Evolutionary conservation across 2,888 invertebrate genomes (phyloP).

Genomic region (Volucella inanis): DNA sequence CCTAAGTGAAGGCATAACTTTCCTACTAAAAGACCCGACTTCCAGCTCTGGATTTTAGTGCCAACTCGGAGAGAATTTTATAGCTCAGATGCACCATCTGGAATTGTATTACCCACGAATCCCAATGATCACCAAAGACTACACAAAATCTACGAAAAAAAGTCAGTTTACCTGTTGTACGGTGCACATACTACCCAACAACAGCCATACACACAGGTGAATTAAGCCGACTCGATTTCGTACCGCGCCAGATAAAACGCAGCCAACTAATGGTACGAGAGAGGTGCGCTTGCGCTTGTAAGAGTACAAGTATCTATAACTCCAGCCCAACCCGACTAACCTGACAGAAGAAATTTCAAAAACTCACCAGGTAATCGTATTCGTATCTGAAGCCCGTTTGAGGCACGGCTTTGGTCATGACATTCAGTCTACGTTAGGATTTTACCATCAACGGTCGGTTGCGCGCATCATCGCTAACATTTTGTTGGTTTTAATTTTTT

Average conservation of each 20-base stretch:
- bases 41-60: background rate
- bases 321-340: constrained; percentile 10
- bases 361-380: constrained; percentile 8
- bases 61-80: background rate
- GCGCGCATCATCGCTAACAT: constrained; percentile 32
- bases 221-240: constrained; percentile 6
- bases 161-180: constrained; percentile 36
- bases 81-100: constrained; percentile 11
- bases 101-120: background rate
- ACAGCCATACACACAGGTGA: constrained; percentile 25
- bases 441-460: constrained; percentile 67
- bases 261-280: background rate
- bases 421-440: constrained; percentile 72
- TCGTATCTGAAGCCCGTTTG: constrained; percentile 42
- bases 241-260: constrained; percentile 20
- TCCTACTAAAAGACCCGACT: background rate
- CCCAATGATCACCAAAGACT: background rate
- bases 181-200: no score
- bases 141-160: background rate
- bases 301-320: background rate
- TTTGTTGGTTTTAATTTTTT: background rate
- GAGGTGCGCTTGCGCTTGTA: constrained; percentile 5
- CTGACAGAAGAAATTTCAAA: constrained; percentile 24
- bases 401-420: constrained; percentile 68
- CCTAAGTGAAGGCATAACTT: no score